Evolutionary conservation across 2,888 invertebrate genomes (phyloP).

Genomic region (Desoria tigrina): DNA sequence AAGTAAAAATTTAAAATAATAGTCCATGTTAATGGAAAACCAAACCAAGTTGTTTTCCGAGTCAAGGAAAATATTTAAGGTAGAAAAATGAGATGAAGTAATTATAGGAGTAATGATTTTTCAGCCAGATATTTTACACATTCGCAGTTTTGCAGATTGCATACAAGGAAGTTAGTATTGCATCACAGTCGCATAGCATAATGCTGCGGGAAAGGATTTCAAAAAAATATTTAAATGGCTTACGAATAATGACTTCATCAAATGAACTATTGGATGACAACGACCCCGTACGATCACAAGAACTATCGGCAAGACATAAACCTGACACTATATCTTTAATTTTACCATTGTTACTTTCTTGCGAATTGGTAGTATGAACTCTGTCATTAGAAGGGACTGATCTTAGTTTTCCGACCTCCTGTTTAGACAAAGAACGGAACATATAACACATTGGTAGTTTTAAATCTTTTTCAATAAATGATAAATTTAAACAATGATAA

Average conservation of each 20-base stretch:
- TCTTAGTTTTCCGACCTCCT: neutral
- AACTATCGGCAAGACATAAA: neutral
- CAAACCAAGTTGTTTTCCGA: no score
- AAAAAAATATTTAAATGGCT: conserved; percentile 2
- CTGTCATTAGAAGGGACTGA: no score
- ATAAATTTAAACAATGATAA: neutral
- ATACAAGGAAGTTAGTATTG: no score
- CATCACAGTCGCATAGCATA: no score
- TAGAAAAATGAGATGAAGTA: no score
- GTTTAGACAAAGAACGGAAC: neutral
- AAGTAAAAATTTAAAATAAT: no score
- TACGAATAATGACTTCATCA: conserved; percentile 1
- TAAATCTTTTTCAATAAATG: neutral
- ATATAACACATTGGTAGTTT: neutral
- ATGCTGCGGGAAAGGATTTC: neutral
- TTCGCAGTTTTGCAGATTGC: no score
- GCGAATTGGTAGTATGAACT: neutral
- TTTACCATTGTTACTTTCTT: neutral
- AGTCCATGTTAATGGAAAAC: no score
- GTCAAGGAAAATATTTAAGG: no score
- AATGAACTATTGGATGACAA: neutral
- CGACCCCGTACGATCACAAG: neutral
- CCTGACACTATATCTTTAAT: neutral
- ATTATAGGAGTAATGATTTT: no score
- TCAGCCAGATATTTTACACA: no score